Evolutionary conservation across 53 echinoderm and acorn worm species (phyloP).

Genomic region (Actinopyga echinites): DNA sequence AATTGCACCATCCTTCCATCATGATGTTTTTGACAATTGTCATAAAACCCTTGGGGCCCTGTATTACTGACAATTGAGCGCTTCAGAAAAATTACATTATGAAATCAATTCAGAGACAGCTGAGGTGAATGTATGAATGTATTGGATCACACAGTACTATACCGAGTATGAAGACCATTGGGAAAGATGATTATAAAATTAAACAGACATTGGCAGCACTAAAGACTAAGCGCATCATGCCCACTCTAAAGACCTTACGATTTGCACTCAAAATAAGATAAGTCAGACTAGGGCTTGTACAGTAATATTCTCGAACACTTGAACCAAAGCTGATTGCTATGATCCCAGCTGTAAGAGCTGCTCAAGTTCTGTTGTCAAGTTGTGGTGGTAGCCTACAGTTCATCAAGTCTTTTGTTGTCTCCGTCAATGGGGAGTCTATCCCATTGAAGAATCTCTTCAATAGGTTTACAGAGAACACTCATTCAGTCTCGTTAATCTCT

Average conservation of each 20-base stretch:
- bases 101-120: too few species aligned
- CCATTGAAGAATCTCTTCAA: background rate
- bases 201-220: too few species aligned
- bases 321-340: conserved; percentile 20
- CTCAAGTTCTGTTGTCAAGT: conserved; percentile 28
- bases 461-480: conserved; percentile 11
- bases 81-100: too few species aligned
- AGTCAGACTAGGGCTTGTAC: background rate
- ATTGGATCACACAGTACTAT: too few species aligned
- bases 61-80: too few species aligned
- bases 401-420: conserved; percentile 22
- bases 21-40: background rate
- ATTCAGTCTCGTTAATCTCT: background rate
- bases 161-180: too few species aligned
- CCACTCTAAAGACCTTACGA: too few species aligned
- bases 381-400: conserved; percentile 22
- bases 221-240: too few species aligned
- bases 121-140: too few species aligned
- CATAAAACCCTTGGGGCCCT: conserved; percentile 24
- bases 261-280: background rate
- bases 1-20: conserved; percentile 8
- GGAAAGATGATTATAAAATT: too few species aligned
- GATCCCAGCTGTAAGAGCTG: background rate
- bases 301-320: conserved; percentile 19
- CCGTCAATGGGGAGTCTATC: conserved; percentile 21